Evolutionary conservation across 2,888 invertebrate species (phyloP).

Genomic region (Himalopsyche japonica): DNA sequence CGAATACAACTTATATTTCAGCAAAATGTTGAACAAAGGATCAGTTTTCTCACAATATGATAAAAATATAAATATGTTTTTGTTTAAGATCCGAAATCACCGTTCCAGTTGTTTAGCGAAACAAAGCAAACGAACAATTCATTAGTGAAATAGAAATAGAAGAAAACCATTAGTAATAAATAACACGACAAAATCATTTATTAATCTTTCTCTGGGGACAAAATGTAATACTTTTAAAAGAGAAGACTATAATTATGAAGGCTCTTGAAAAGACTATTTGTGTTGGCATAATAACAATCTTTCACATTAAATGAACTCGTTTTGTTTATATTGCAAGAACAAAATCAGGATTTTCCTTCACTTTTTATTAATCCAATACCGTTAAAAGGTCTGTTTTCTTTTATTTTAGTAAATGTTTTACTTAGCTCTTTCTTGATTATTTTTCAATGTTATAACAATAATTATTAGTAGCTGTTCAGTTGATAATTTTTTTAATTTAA

Average conservation of each 20-base stretch:
- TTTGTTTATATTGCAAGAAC: too few species aligned
- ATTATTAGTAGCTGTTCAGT: too few species aligned
- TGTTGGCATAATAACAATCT: not conserved
- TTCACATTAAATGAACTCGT: not conserved
- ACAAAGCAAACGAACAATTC: not conserved
- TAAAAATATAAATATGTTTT: not conserved
- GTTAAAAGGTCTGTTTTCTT: too few species aligned
- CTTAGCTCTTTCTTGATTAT: too few species aligned
- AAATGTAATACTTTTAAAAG: not conserved
- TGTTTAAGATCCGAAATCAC: not conserved
- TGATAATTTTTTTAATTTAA: too few species aligned
- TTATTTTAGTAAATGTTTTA: too few species aligned
- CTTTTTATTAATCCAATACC: too few species aligned
- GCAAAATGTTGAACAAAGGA: not conserved
- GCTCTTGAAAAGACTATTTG: not conserved
- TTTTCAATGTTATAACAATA: too few species aligned
- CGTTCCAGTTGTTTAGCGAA: not conserved
- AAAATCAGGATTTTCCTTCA: too few species aligned
- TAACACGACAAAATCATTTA: not conserved
- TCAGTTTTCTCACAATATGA: not conserved
- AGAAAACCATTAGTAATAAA: not conserved
- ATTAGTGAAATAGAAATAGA: not conserved
- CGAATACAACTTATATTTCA: not conserved
- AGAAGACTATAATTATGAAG: not conserved
- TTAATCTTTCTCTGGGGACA: not conserved